A percentile compares a stretch with the other conserved stretches of the same genome.
Conservation (phyloP, 2,113 vertebrate species). For the Campylomormyrus numenius region DNA sequence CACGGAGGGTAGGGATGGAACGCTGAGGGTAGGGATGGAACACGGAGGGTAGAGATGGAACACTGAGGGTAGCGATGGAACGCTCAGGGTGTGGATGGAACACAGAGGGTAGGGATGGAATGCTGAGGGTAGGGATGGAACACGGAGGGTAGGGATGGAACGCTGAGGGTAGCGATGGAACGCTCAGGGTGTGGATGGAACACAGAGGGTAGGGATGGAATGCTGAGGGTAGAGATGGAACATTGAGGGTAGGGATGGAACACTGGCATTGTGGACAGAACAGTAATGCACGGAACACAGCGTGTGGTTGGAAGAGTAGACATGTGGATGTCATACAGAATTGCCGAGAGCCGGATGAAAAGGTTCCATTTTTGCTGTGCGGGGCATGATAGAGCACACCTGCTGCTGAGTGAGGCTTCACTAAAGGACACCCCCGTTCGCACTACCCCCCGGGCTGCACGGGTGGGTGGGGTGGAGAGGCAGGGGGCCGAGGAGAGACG, state of each 20-base stretch:
- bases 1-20: no score
- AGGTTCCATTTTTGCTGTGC: neutral
- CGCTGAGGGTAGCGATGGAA: neutral
- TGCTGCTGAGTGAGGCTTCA: neutral
- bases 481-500: conserved; percentile 31
- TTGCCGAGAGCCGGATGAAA: neutral
- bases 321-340: neutral
- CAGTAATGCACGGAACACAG: neutral
- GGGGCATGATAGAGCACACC: neutral
- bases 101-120: neutral
- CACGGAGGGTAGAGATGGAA: neutral
- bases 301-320: neutral
- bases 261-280: neutral
- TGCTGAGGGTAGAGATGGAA: neutral
- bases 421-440: neutral
- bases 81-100: neutral
- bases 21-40: neutral
- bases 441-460: neutral
- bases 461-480: no score
- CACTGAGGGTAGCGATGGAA: neutral
- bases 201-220: neutral
- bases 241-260: no score
- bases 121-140: neutral
- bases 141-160: neutral
- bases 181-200: neutral